These are phyloP conservation scores for Sorex fumeus DNA, from an alignment of 2,113 vertebrate species.

Conservation along the genomic window DNA sequence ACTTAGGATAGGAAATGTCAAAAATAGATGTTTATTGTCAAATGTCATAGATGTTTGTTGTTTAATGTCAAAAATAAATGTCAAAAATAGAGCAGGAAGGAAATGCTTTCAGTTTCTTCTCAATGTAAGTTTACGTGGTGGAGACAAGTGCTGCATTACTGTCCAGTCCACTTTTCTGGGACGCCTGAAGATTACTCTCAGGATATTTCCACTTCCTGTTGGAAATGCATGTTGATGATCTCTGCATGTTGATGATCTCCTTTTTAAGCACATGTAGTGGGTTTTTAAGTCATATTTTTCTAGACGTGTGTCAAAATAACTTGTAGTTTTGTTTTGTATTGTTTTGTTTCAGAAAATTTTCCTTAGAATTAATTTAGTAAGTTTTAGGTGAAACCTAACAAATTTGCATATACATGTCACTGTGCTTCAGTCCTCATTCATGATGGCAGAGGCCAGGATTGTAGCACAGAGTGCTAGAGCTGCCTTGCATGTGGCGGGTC, in stretches of 20 bases:
- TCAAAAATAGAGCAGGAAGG: constrained; percentile 30
- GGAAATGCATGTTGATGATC: background rate
- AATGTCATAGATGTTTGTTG: background rate
- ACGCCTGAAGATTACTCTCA: background rate
- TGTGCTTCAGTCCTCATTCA: background rate
- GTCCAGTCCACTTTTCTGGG: background rate
- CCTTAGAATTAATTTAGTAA: constrained; percentile 35
- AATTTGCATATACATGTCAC: background rate
- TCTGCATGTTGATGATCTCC: background rate
- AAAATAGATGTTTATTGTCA: constrained; percentile 1
- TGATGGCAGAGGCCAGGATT: background rate
- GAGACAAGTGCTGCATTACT: background rate
- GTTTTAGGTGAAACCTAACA: constrained; percentile 28
- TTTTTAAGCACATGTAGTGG: constrained; percentile 21
- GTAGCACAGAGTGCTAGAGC: background rate
- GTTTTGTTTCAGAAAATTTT: constrained; percentile 18
- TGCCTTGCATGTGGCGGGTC: no score
- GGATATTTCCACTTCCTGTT: background rate
- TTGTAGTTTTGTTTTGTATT: no score
- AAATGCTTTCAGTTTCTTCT: background rate
- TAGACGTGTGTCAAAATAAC: background rate
- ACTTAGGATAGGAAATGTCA: background rate
- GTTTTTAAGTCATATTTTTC: background rate
- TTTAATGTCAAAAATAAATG: no score
- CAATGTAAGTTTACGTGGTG: background rate